phyloP scores from a whole-genome alignment of 1,140 invertebrate species.

The Lamellibrachia luymesi region DNA sequence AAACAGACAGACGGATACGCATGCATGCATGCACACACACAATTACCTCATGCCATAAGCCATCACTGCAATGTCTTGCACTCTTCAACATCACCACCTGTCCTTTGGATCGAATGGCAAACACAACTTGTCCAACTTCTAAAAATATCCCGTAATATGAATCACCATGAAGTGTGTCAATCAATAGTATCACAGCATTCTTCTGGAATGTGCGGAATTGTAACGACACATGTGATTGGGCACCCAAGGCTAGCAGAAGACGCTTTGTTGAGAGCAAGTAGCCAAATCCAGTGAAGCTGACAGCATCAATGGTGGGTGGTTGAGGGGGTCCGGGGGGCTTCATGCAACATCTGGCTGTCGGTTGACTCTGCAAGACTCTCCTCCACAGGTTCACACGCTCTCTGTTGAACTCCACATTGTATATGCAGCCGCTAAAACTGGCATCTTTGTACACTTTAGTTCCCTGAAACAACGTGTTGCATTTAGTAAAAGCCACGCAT shows the following conservation, averaged over 20 bases:
- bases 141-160: conserved; percentile 26
- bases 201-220: conserved; percentile 27
- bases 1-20: too few relatives aligned
- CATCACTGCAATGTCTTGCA: conserved; percentile 21
- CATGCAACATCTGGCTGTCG: conserved; percentile 23
- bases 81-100: conserved; percentile 5
- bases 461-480: neutral
- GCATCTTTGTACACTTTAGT: neutral
- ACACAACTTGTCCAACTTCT: conserved; percentile 13
- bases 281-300: conserved; percentile 25
- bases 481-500: neutral
- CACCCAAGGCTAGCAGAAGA: neutral
- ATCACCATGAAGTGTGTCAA: neutral
- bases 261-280: conserved; percentile 6
- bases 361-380: conserved; percentile 7
- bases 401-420: conserved; percentile 25
- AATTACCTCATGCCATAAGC: conserved; percentile 26
- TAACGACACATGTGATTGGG: conserved; percentile 18
- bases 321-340: conserved; percentile 10
- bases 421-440: conserved; percentile 25
- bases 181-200: conserved; percentile 24
- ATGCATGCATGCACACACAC: too few relatives aligned
- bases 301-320: conserved; percentile 15
- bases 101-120: conserved; percentile 12
- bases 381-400: conserved; percentile 22